phyloP scores from a whole-genome alignment of 1,140 invertebrate genomes.

The Subanguina moxae region DNA sequence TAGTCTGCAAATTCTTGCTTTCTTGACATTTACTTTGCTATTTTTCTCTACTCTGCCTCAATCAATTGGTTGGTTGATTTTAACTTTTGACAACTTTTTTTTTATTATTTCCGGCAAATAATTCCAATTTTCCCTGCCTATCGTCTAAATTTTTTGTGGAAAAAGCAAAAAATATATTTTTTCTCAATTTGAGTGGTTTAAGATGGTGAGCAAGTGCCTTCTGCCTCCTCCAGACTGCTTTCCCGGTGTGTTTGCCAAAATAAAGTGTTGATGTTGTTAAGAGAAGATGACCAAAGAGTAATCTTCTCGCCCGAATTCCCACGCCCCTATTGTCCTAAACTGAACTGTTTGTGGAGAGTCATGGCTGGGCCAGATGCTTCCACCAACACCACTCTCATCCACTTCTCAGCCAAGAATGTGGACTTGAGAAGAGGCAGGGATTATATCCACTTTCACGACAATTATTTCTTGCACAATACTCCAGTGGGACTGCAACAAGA shows the following conservation, averaged over 20 bases:
- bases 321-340: slow-evolving; percentile 27
- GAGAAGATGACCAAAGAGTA: slow-evolving; percentile 19
- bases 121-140: no score
- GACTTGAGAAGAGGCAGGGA: slow-evolving; percentile 22
- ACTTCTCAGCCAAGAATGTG: slow-evolving; percentile 32
- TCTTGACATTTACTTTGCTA: no score
- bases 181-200: no score
- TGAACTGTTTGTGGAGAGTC: slow-evolving; percentile 29
- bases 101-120: no score
- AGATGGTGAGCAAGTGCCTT: slow-evolving; percentile 1
- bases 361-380: slow-evolving; percentile 23
- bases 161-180: no score
- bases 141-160: no score
- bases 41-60: no score
- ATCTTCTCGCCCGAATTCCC: slow-evolving; percentile 31
- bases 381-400: slow-evolving; percentile 24
- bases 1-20: not conserved
- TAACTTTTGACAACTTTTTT: no score
- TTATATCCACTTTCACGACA: slow-evolving; percentile 28
- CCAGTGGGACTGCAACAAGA: not conserved
- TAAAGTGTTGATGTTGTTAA: slow-evolving; percentile 19
- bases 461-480: not conserved
- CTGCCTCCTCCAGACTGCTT: not conserved
- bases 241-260: slow-evolving; percentile 16
- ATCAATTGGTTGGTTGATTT: no score